Percentiles rank a stretch among this genome's conserved stretches.
phyloP scores from a whole-genome alignment of 2,888 invertebrate genomes.

The Deilephila porcellus region DNA sequence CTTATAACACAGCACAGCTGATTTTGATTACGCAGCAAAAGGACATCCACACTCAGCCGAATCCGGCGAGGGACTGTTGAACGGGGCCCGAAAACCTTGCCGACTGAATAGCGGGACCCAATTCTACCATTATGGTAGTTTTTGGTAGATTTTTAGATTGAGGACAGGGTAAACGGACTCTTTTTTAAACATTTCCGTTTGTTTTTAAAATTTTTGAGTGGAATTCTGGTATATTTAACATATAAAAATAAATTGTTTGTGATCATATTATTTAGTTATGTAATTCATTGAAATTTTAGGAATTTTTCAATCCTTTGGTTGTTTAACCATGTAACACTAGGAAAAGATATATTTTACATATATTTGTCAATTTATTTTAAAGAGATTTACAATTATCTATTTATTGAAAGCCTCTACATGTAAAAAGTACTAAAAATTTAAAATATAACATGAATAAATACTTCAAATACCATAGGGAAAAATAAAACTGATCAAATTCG shows the following conservation, averaged over 20 bases:
- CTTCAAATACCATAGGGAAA: too few species aligned
- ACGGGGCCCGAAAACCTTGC: not conserved
- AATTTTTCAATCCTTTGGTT: too few species aligned
- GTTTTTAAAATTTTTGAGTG: not conserved
- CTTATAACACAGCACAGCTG: constrained; percentile 43
- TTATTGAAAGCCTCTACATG: too few species aligned
- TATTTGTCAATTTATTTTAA: too few species aligned
- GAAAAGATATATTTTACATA: too few species aligned
- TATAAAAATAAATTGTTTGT: not conserved
- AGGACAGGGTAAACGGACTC: not conserved
- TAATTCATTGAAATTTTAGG: not conserved
- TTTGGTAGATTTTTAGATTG: constrained; percentile 15
- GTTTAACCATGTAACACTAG: too few species aligned
- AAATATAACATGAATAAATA: too few species aligned
- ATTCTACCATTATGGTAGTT: constrained; percentile 11
- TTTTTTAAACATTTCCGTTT: not conserved
- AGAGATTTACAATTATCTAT: too few species aligned
- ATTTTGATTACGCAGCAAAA: not conserved
- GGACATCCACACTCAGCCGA: constrained; percentile 7
- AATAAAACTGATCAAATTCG: too few species aligned
- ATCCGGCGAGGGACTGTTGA: constrained; percentile 20
- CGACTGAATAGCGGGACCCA: constrained; percentile 22
- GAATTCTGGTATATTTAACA: not conserved
- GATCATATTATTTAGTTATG: not conserved
- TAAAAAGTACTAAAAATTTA: too few species aligned